Base-by-base conservation (phyloP, 2,888 invertebrate genomes). In the Allophyes oxyacanthae region DNA sequence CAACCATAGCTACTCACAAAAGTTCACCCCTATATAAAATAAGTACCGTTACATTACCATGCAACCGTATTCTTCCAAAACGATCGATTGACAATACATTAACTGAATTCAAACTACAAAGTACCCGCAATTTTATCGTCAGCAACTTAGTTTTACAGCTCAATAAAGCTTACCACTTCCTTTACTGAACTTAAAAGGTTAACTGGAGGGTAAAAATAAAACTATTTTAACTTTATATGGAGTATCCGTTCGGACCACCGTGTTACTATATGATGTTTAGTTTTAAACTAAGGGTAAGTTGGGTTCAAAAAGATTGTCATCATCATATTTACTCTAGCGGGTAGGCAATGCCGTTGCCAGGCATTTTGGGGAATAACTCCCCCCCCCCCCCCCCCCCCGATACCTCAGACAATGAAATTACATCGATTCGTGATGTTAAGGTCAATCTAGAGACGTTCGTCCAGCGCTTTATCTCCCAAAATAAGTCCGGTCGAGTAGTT, bases 91-190 rank as follows among this genome's bases (percentile, higher is more conserved):
- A 62, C 64, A 58, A 49, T 61, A 56, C 58, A 52, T 60, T 68
- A 77, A 77, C 65, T 59, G 66, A 57, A 72, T 64, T 70, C 64
- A 64, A 75, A 75, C 70, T 76, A 75, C 75, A 78, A 78, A 78
- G 77, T 79, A 51, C 43, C 45, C 44, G 51, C 48, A 52, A 51
- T 76, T 76, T 70, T 69, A 77, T 75, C 52, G 69, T 68, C 72
- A 74, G 68, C 70, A 76, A 76, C 76, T 76, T 72, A 78, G 72
- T 79, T 81, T 78, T 58, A 79, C 65, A 50, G 64, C 75, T 68
- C 67, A 69, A 73, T 79, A 75, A 79, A 80, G 72, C 65, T 70
- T 64, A 71, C 79, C 74, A 63, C 65, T 78, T 78, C 75, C 78
- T 77, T 70, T 51, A 61, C 63, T 36, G 61, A 49, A 56, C 52